Evolutionary conservation across 1,140 invertebrate genomes (phyloP).

Genomic region (Trichonephila clavipes): DNA sequence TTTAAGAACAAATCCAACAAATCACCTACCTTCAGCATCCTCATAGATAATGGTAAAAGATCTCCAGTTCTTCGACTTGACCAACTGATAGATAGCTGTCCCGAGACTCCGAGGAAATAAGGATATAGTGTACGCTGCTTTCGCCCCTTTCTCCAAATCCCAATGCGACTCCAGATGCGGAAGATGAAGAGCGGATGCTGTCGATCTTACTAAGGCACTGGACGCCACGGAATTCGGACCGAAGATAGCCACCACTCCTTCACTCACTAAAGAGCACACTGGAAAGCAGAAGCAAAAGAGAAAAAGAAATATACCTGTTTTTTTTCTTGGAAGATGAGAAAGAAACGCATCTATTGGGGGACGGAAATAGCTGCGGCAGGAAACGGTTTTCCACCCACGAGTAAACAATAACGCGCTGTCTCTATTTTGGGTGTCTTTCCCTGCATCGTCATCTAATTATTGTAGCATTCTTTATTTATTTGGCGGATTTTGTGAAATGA

Average conservation of each 20-base stretch:
- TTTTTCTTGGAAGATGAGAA: background rate
- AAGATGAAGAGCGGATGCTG: conserved; percentile 97
- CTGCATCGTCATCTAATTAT: conserved; percentile 30
- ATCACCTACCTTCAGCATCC: conserved; percentile 89
- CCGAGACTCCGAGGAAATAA: conserved; percentile 95
- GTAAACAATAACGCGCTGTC: conserved; percentile 50
- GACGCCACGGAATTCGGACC: conserved; percentile 94
- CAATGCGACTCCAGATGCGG: conserved; percentile 92
- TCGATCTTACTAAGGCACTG: conserved; percentile 95
- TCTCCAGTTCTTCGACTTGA: conserved; percentile 94
- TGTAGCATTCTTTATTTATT: conserved; percentile 46
- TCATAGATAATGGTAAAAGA: conserved; percentile 97
- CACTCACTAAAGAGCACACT: conserved; percentile 93
- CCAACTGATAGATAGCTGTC: conserved; percentile 93
- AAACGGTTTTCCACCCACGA: conserved; percentile 46
- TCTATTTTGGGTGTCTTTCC: conserved; percentile 51
- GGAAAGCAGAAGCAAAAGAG: conserved; percentile 78
- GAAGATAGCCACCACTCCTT: conserved; percentile 95
- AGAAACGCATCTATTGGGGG: background rate
- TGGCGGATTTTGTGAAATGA: background rate
- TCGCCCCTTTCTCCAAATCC: conserved; percentile 78
- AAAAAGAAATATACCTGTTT: conserved; percentile 23
- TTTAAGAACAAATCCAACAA: background rate
- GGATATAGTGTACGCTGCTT: conserved; percentile 95
- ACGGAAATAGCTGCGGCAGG: conserved; percentile 55